Evolutionary conservation across 2,797 vertebrate species (phyloP).

Genomic region (Diplodus sargus): DNA sequence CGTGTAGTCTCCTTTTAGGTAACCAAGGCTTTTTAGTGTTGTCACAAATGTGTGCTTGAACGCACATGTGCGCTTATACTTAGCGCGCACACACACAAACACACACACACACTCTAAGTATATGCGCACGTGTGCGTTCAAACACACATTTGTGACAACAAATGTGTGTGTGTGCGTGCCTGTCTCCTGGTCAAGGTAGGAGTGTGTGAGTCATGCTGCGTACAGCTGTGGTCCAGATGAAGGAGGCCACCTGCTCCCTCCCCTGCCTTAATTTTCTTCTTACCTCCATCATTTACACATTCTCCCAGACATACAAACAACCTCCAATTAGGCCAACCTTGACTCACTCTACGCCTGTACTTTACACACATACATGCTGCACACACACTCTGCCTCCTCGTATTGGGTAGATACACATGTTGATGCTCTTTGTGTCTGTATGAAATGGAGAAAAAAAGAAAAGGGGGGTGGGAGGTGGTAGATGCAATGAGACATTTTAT

Average conservation of each 20-base stretch:
- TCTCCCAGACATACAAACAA: constrained; percentile 84
- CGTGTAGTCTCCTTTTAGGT: constrained; percentile 40
- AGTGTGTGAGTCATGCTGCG: constrained; percentile 82
- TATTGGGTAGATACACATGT: constrained; percentile 6
- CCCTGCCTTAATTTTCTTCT: constrained; percentile 70
- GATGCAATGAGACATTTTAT: constrained; percentile 3
- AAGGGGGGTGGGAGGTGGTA: neutral
- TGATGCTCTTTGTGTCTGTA: constrained; percentile 24
- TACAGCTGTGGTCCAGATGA: constrained; percentile 87
- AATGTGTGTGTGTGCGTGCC: constrained; percentile 40
- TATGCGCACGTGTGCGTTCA: too few relatives aligned
- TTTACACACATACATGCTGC: constrained; percentile 19
- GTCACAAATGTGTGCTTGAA: constrained; percentile 47
- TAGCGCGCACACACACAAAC: too few relatives aligned
- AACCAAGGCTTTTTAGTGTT: constrained; percentile 17
- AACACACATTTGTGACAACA: too few relatives aligned
- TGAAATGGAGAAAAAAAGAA: neutral
- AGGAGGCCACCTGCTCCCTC: constrained; percentile 84
- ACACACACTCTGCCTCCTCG: constrained; percentile 28
- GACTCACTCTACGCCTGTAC: constrained; percentile 61
- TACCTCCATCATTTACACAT: constrained; percentile 83
- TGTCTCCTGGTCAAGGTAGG: constrained; percentile 80
- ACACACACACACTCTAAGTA: too few relatives aligned
- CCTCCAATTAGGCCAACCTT: constrained; percentile 82
- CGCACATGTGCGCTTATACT: constrained; percentile 11